Base-by-base conservation (phyloP, 2,113 vertebrate genomes). In the Marmota monax region DNA sequence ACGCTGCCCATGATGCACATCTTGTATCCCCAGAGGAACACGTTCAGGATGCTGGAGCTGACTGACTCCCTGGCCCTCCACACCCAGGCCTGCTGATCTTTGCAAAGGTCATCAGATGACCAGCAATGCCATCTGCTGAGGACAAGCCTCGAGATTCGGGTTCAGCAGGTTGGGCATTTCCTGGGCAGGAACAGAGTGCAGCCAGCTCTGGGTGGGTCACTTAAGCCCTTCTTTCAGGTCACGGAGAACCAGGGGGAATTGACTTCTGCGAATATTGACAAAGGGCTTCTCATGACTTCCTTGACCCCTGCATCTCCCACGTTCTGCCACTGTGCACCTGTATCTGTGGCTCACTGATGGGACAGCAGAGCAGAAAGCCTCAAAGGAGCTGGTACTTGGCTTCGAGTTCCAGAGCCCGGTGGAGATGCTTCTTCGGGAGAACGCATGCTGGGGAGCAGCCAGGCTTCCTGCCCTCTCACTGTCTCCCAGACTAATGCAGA, bases 101-200 rank as follows among this genome's bases (percentile, higher is more conserved):
- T 37, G 65, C 45, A 27, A 69, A 90, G 5, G 73, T 20, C 48
- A 5, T 5, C 1, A 4, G 51, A 7, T 3, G 12, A 18, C 23
- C 32, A 9, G 22, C 4, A 27, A 2, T 3, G 1, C 12, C 53
- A 6, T 3, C 23, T 25, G 42, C 27, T 0, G 0, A 61, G 67
- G 69, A 42, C 29, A 1, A 0, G 29, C 32, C 7, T 0, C 3
- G 29, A 2, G 3, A 5, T n/a, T 63, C 13, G 7, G 45, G 29
- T 0, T 0, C 10, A 0, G 37, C 39, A 4, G 58, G 18, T 12
- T 16, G 29, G 20, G 34, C 8, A 5, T 20, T 20, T 78, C 90
- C 77, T 18, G 2, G 7, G 0, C 48, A 37, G 29, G 4, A 34
- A 20, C 27, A 1, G 0, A 2, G 45, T 0, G 56, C 45, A n/a